phyloP scores from a whole-genome alignment of 2,888 invertebrate genomes.

The Polia nebulosa region DNA sequence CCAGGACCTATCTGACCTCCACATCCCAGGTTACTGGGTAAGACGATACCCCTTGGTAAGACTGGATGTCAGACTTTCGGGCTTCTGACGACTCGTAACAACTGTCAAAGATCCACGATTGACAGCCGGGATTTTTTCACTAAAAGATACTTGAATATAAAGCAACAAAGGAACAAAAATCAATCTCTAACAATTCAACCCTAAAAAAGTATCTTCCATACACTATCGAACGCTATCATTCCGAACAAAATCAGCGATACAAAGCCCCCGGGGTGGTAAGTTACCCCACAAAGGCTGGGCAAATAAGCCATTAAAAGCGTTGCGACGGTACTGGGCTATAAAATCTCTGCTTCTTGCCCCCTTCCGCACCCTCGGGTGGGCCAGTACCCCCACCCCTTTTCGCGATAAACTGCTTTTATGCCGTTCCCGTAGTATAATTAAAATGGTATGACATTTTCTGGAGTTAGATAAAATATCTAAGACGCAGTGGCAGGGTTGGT shows the following conservation, averaged over 20 bases:
- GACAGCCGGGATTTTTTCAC: too few relatives aligned
- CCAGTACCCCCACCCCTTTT: conserved; percentile 62
- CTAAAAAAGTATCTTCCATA: conserved; percentile 63
- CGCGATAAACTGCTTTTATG: conserved; percentile 90
- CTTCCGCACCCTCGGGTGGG: conserved; percentile 70
- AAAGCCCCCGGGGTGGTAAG: conserved; percentile 77
- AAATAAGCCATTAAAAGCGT: conserved; percentile 91
- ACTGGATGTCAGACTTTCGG: too few relatives aligned
- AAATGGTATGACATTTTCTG: conserved; percentile 88
- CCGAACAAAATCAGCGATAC: conserved; percentile 87
- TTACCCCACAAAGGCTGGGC: conserved; percentile 86
- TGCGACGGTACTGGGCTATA: conserved; percentile 88
- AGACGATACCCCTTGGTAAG: too few relatives aligned
- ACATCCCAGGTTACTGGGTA: too few relatives aligned
- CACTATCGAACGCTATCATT: conserved; percentile 80
- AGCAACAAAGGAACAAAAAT: conserved; percentile 18
- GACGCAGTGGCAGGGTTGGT: conserved; percentile 65
- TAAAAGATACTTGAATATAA: too few relatives aligned
- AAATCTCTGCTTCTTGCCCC: conserved; percentile 90
- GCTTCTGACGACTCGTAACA: too few relatives aligned
- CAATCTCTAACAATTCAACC: conserved; percentile 36
- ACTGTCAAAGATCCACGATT: too few relatives aligned
- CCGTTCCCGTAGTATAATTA: conserved; percentile 88
- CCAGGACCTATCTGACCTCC: too few relatives aligned
- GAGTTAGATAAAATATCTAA: conserved; percentile 79